Evolutionary conservation across 2,797 vertebrate species (phyloP), one percentile per base, ranked within the genome.

Genomic region (Poeciliopsis infans): DNA sequence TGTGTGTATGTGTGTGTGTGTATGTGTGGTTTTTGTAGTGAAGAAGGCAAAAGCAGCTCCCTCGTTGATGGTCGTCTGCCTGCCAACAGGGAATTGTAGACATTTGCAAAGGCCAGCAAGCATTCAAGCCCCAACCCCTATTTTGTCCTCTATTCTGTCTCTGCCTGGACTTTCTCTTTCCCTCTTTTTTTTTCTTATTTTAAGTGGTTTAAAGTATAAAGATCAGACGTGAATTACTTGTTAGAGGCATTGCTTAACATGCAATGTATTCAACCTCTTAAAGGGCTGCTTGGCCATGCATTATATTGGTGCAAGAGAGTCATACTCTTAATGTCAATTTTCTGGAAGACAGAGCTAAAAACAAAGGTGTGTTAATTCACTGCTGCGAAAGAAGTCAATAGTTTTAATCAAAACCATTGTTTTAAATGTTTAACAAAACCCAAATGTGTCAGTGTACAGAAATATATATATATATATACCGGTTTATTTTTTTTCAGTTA

Each of bases 1-100:
- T 98, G 94, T 95, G 97, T 55, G 25, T 89, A 75, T 90, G 79
- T 89, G 79, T 90, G 79, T 87, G 78, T 79, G 85, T 81, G 97
- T 97, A 97, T 97, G 97, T 97, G 97, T 98, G 97, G 97, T 97
- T 99, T 98, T 99, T 98, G 96, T 99, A 99, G 98, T 98, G 97
- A 97, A 99, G 98, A 98, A 99, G 97, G 97, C 97, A 98, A 97
- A 97, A 97, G 97, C 97, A 98, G 97, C 97, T 97, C 94, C 95
- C 96, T 98, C 97, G 97, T 97, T 97, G 98, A 98, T 97, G 98
- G 97, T 98, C 97, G 97, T 98, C 97, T 99, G 97, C 97, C 94
- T 96, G 97, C 97, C 97, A 96, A 97, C 97, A 99, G 98, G 97
- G 97, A 97, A 98, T 97, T 98, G 96, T 98, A 99, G 97, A 96